A percentile compares a stretch with the other conserved stretches of the same genome.
phyloP scores from a whole-genome alignment of 2,113 vertebrate genomes.

The Lichenostomus cassidix region DNA sequence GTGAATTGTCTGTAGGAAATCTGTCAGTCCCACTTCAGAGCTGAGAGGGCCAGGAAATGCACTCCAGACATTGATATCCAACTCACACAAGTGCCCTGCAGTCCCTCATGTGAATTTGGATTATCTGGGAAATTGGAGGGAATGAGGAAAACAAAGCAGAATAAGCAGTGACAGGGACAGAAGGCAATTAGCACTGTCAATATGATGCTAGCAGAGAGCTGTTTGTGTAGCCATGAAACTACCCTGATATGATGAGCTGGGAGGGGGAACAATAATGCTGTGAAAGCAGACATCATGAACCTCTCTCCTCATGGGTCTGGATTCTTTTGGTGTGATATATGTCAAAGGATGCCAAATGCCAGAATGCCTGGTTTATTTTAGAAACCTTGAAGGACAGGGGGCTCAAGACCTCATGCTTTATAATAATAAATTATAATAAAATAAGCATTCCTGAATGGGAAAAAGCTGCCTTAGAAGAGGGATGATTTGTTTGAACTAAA shows the following conservation, averaged over 20 bases:
- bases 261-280: background rate
- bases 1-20: background rate
- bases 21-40: background rate
- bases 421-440: background rate
- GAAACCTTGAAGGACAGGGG: background rate
- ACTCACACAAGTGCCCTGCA: background rate
- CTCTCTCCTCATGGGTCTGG: background rate
- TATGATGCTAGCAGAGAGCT: background rate
- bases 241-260: background rate
- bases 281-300: background rate
- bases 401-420: background rate
- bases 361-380: background rate
- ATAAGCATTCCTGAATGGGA: background rate
- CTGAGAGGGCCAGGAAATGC: background rate
- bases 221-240: background rate
- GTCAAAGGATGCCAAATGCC: background rate
- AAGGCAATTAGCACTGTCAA: background rate
- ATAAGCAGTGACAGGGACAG: background rate
- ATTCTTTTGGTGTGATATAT: background rate
- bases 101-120: background rate
- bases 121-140: background rate
- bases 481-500: background rate
- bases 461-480: background rate
- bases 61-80: background rate
- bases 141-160: background rate